Conservation (phyloP, 2,888 invertebrate species). For the Creontiades dilutus region DNA sequence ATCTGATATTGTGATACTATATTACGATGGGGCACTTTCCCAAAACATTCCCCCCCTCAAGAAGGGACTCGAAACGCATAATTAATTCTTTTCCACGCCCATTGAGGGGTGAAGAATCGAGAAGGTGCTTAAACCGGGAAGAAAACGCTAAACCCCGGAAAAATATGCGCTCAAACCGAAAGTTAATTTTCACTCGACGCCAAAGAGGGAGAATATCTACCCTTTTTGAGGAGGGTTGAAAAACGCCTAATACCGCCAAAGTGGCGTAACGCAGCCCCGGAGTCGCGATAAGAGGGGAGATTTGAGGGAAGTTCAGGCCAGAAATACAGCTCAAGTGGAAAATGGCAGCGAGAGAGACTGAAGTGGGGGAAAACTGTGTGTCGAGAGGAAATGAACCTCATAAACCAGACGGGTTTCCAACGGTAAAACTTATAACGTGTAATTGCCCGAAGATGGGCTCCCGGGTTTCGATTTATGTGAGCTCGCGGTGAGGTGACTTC, state of each 20-base stretch:
- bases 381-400: constrained; percentile 37
- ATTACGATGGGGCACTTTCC: too few species aligned
- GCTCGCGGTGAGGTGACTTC: not conserved
- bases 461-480: not conserved
- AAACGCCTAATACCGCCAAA: constrained; percentile 25
- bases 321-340: not conserved
- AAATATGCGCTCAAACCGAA: not conserved
- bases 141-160: not conserved
- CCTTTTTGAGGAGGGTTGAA: not conserved
- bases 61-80: too few species aligned
- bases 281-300: not conserved
- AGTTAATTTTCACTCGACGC: not conserved
- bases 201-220: not conserved
- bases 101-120: too few species aligned
- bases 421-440: constrained; percentile 43
- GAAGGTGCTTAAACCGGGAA: not conserved
- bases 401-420: constrained; percentile 22
- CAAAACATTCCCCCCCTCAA: too few species aligned
- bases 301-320: not conserved
- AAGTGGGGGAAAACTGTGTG: constrained; percentile 25
- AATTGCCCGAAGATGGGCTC: constrained; percentile 18
- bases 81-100: too few species aligned
- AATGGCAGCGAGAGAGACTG: not conserved
- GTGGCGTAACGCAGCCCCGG: not conserved
- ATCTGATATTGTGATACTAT: too few species aligned